Evolutionary conservation across 2,888 invertebrate species (phyloP), one percentile per base, ranked within the genome.

Genomic region (Dasysyrphus tricinctus): DNA sequence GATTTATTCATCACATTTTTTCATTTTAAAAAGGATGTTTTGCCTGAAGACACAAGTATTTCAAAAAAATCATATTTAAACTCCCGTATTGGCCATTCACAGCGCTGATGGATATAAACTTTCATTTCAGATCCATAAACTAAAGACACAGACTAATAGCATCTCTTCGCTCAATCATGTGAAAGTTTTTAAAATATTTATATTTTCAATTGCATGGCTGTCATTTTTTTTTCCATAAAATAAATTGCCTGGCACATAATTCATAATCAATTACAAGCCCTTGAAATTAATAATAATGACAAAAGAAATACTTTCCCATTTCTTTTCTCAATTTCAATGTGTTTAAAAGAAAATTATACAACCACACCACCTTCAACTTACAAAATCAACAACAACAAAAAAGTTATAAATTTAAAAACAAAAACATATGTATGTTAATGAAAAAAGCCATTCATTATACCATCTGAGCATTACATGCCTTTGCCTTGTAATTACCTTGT

Each of bases 401-500:
- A 57, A 57, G 24, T 24, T 24, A 24, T 3, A 24, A 24, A 24
- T 24, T 24, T 24, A 51, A 29, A 29, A 54, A 12, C 5, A 57
- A 37, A 57, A 37, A 54, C 29, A 29, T 29, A 16, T 59, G 39
- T 24, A 59, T 24, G 65, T 42, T 77, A 77, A 69, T 77, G 49
- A 51, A 34, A 76, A 73, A 59, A 61, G 19, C 80, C 47, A 80
- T 85, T 77, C 59, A 69, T 80, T 63, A 32, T 32, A 56, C 32
- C 42, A 70, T 61, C 72, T n/a, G 57, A 79, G 24, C 39, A 39
- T 69, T 56, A 59, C 72, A 73, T 56, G 73, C 19, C 51, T 73
- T 70, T 63, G 49, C 12, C 12, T 56, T 37, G 81, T 76, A 81
- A 86, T 86, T 86, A 74, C 74, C 57, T 82, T 82, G 85, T 78